Base-by-base conservation (phyloP, 2,888 invertebrate genomes). In the Balanococcus diminutus region DNA sequence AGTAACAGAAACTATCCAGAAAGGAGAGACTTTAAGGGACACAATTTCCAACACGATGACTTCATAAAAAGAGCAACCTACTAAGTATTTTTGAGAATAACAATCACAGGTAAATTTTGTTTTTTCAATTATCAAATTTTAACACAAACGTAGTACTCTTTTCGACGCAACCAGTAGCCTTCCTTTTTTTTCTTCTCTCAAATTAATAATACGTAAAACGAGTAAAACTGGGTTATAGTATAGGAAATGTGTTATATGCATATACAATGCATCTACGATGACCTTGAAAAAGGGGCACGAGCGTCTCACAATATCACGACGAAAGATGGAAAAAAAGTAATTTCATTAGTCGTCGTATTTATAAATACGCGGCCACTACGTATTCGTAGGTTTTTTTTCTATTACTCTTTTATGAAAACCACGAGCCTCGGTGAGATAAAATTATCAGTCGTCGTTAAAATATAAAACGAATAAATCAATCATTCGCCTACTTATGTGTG, bases 201-300 rank as follows among this genome's bases (percentile, higher is more conserved):
- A 75, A 75, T 75, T 75, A 75, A 75, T 75, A 75, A 75, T n/a
- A 75, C 75, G 75, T 75, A 75, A 75, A 75, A 75, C 75, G 32
- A 32, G 9, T 75, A 75, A 75, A 75, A 75, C 75, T 75, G 75
- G 75, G 75, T 75, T 75, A 75, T 75, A 75, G n/a, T 75, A 9
- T 16, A 32, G 32, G 32, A 75, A 32, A 32, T 75, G 75, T 75
- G 75, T 75, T 75, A 32, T 32, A 75, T 75, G 75, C 75, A 75
- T 75, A 75, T 75, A 75, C 75, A 75, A 75, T 75, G 75, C 75
- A 75, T 75, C 75, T 32, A n/a, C 5, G 16, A 16, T 75, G 75
- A 75, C 75, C 75, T 75, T 75, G 75, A 75, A 75, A 75, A 75
- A 75, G 75, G 75, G 75, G 75, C 75, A 75, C 75, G 75, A 75